Evolutionary conservation across 2,888 invertebrate genomes (phyloP), one percentile per base, ranked within the genome.

Genomic region (Cynaeus angustus): DNA sequence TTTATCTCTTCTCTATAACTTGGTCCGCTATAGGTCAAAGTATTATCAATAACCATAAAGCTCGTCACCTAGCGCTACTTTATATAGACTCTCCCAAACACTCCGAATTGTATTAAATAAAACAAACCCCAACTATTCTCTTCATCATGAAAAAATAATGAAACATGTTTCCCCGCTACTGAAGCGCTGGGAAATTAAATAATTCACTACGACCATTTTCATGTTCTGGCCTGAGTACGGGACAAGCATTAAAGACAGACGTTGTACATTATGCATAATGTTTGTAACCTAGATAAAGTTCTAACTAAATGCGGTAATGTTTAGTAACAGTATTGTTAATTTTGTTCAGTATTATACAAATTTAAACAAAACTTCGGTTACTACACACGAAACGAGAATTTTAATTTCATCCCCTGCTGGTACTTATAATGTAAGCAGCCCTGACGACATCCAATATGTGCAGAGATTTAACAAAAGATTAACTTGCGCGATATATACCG

Each of bases 61-160:
- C 5, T 14, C 5, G 14, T 30, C 21, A 30, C 41, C 26, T 7
- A 21, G 9, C 8, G 43, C 56, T 56, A 41, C 56, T 56, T 56
- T 56, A 43, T 56, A 56, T 56, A 21, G 56, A 56, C 56, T 43
- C 3, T 50, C 28, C 43, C 21, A 33, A 10, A 14, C 12, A 46
- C 1, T 4, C 21, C 1, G 13, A 16, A 46, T 6, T 46, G 46
- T n/a, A 13, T 9, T 46, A 21, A 43, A 43, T 43, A 43, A 43
- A 13, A 12, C 6, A 43, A 10, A 43, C 10, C 46, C 21, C 46
- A 46, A 46, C 46, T 46, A 46, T 16, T 46, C 46, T 12, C 8
- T 16, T 8, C 8, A 21, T n/a, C 16, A 2, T 46, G 46, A 46
- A 50, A 28, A 10, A 9, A 50, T 28, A 50, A 50, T 28, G 21